Evolutionary conservation across 2,113 vertebrate genomes (phyloP).

Genomic region (Rhynchopsitta pachyrhyncha): DNA sequence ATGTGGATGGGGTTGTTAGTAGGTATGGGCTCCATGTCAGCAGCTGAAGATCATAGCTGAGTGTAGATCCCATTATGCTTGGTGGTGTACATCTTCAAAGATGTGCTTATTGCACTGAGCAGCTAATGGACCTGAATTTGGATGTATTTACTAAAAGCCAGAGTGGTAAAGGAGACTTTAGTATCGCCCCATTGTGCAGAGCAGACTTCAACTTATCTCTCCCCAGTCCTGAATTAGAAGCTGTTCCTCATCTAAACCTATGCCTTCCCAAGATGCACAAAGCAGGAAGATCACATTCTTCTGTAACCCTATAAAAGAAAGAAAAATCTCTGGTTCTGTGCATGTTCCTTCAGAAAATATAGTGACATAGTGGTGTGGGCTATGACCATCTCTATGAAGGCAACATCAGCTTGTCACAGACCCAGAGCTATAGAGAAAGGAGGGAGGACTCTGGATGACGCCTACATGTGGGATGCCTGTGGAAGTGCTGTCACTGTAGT

Average conservation of each 20-base stretch:
- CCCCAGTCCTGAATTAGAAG: not conserved
- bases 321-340: not conserved
- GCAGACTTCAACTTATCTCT: not conserved
- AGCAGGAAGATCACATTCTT: not conserved
- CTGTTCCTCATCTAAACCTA: not conserved
- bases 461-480: not conserved
- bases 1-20: not conserved
- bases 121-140: not conserved
- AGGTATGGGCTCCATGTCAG: accelerated
- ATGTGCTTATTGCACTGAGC: not conserved
- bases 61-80: not conserved
- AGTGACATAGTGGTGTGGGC: not conserved
- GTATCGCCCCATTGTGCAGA: not conserved
- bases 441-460: not conserved
- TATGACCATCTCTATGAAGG: not conserved
- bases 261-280: not conserved
- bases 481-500: accelerated
- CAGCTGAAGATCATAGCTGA: not conserved
- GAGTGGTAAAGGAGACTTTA: accelerated
- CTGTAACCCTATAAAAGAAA: not conserved
- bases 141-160: not conserved
- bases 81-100: not conserved
- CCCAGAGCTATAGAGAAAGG: not conserved
- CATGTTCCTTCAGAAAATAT: not conserved
- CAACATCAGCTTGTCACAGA: accelerated